Conservation (phyloP, 1,140 invertebrate genomes). For the Chlorops oryzae region DNA sequence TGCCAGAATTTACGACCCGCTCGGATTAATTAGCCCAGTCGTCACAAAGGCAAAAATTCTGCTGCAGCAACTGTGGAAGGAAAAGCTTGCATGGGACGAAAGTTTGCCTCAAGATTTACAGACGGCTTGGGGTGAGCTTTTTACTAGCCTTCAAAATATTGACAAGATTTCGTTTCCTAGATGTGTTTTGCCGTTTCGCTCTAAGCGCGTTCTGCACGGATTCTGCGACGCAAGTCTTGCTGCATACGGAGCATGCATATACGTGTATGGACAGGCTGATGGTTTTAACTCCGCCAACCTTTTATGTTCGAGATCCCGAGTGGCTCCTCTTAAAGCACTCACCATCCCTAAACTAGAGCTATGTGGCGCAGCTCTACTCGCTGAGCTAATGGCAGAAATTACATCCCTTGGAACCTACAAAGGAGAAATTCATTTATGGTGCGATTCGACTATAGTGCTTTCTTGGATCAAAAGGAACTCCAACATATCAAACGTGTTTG, state of each 20-base stretch:
- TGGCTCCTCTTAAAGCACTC: not conserved
- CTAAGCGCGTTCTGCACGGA: not conserved
- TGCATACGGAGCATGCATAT: conserved; percentile 10
- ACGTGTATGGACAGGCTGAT: not conserved
- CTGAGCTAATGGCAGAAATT: not conserved
- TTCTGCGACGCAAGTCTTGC: not conserved
- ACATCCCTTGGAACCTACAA: not conserved
- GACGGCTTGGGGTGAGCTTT: conserved; percentile 10
- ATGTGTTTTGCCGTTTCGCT: not conserved
- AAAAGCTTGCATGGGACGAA: conserved; percentile 27
- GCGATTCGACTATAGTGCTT: conserved; percentile 2
- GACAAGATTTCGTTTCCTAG: not conserved
- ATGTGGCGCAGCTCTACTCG: not conserved
- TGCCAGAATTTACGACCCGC: conserved; percentile 35
- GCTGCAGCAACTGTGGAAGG: conserved; percentile 24
- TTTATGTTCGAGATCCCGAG: not conserved
- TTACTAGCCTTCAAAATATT: not conserved
- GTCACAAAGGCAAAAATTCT: conserved; percentile 23
- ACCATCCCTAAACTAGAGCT: conserved; percentile 1
- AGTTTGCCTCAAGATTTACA: conserved; percentile 13
- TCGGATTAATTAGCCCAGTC: conserved; percentile 36
- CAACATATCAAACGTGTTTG: conserved; percentile 19
- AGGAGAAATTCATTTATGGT: not conserved
- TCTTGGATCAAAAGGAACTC: not conserved
- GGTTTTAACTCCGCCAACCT: not conserved